Percentiles rank a stretch among this genome's conserved stretches.
phyloP scores from a whole-genome alignment of 1,140 invertebrate species.

The Drosophila leontia region DNA sequence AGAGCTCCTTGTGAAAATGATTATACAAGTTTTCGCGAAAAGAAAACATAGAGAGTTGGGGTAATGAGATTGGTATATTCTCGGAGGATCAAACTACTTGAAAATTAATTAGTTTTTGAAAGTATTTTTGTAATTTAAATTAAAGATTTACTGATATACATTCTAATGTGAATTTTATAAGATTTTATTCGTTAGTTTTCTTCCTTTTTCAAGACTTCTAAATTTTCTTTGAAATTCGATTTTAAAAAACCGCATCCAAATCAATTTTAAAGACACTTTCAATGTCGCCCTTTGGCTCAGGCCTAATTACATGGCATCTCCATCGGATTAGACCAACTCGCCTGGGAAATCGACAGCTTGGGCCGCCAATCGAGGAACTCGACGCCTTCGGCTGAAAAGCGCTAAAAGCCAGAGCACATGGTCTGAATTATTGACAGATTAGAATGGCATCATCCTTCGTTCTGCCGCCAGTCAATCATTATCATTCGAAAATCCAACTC shows the following conservation, averaged over 20 bases:
- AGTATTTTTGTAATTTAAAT: background rate
- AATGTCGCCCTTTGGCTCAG: slow-evolving; percentile 9
- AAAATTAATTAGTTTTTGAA: slow-evolving; percentile 26
- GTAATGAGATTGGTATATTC: slow-evolving; percentile 39
- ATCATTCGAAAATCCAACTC: slow-evolving; percentile 55
- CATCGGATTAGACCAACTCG: slow-evolving; percentile 70
- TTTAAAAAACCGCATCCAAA: slow-evolving; percentile 12
- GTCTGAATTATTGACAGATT: slow-evolving; percentile 79
- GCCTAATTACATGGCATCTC: slow-evolving; percentile 72
- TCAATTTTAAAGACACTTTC: slow-evolving; percentile 39
- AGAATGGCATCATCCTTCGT: slow-evolving; percentile 28
- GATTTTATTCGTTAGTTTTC: background rate
- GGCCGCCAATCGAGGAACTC: slow-evolving; percentile 27
- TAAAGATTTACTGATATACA: background rate
- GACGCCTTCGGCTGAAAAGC: slow-evolving; percentile 41
- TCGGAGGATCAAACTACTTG: background rate
- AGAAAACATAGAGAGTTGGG: slow-evolving; percentile 12
- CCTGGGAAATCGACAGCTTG: slow-evolving; percentile 79
- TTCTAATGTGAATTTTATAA: background rate
- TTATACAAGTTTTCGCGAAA: slow-evolving; percentile 48
- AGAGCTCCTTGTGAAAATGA: slow-evolving; percentile 49
- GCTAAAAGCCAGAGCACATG: slow-evolving; percentile 68
- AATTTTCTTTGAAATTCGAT: background rate
- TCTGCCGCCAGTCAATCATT: slow-evolving; percentile 73
- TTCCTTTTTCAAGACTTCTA: background rate